A percentile compares a stretch with the other conserved stretches of the same genome.
Evolutionary conservation across 1,140 invertebrate species (phyloP).

Genomic region (Eriosoma lanigerum): DNA sequence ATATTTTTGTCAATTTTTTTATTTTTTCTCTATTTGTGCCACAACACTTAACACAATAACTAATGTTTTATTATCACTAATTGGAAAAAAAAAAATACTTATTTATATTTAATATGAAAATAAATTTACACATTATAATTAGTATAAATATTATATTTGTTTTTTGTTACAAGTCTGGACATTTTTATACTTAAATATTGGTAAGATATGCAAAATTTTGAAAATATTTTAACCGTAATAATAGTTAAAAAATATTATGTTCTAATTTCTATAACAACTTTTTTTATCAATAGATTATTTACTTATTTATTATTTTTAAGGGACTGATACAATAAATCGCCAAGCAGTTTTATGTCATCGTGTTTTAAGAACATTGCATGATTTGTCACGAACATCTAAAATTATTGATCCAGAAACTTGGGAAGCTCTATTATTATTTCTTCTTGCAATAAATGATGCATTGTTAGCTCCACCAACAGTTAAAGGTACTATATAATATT

Average conservation of each 20-base stretch:
- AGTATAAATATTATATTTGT: constrained; percentile 51
- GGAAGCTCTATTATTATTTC: constrained; percentile 84
- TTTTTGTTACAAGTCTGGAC: constrained; percentile 75
- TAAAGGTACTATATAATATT: constrained; percentile 63
- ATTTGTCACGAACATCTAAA: constrained; percentile 78
- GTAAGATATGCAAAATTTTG: constrained; percentile 51
- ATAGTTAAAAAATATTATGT: not conserved
- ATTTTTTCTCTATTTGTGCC: no score
- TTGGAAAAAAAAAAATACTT: no score
- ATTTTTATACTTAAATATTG: constrained; percentile 78
- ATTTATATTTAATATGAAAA: no score
- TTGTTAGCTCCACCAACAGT: constrained; percentile 87
- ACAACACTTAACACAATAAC: no score
- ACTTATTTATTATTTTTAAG: constrained; percentile 60
- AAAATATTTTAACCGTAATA: not conserved
- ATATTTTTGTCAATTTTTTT: no score
- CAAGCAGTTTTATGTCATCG: constrained; percentile 95
- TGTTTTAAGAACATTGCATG: constrained; percentile 84
- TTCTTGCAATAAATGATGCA: constrained; percentile 90
- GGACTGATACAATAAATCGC: constrained; percentile 83
- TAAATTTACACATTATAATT: no score
- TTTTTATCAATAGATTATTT: no score
- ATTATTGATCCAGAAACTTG: constrained; percentile 84
- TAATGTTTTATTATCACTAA: no score
- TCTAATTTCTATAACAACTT: not conserved